Percentiles rank a stretch among this genome's conserved stretches.
Evolutionary conservation across 2,888 invertebrate species (phyloP).

Genomic region (Nephrotoma guestfalica): DNA sequence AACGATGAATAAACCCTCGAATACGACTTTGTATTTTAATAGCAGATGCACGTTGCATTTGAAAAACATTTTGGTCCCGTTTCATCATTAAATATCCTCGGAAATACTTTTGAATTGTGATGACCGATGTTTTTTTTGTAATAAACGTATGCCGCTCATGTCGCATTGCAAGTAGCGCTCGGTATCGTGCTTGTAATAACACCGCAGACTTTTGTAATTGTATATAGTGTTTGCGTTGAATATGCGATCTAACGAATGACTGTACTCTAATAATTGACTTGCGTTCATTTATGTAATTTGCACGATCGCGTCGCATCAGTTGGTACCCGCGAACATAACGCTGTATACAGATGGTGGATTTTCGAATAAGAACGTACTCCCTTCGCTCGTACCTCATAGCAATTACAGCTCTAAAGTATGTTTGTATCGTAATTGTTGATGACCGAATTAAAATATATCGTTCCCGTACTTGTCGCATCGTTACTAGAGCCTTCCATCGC

Average conservation of each 20-base stretch:
- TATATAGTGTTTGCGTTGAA: slow-evolving; percentile 16
- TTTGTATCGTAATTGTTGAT: slow-evolving; percentile 17
- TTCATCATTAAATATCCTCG: slow-evolving; percentile 15
- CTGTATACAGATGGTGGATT: slow-evolving; percentile 21
- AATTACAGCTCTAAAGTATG: slow-evolving; percentile 17
- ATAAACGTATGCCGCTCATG: neutral
- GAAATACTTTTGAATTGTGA: slow-evolving; percentile 28
- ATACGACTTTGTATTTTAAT: slow-evolving; percentile 28
- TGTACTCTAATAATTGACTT: slow-evolving; percentile 23
- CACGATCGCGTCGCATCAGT: slow-evolving; percentile 16
- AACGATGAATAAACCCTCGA: slow-evolving; percentile 21
- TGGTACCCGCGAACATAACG: slow-evolving; percentile 19
- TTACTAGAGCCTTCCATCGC: slow-evolving; percentile 21
- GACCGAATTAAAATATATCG: slow-evolving; percentile 22
- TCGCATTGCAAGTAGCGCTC: slow-evolving; percentile 14
- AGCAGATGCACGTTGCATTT: slow-evolving; percentile 14
- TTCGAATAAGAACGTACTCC: slow-evolving; percentile 19
- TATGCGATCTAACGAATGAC: slow-evolving; percentile 21
- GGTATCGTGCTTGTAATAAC: slow-evolving; percentile 22
- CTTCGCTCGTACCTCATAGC: slow-evolving; percentile 18
- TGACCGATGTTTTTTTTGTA: slow-evolving; percentile 10
- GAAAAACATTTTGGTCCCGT: slow-evolving; percentile 14
- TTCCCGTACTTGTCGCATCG: slow-evolving; percentile 20
- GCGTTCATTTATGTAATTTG: slow-evolving; percentile 16
- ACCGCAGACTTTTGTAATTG: slow-evolving; percentile 14